Evolutionary conservation across 2,797 vertebrate species (phyloP).

Genomic region (Erethizon dorsatum): DNA sequence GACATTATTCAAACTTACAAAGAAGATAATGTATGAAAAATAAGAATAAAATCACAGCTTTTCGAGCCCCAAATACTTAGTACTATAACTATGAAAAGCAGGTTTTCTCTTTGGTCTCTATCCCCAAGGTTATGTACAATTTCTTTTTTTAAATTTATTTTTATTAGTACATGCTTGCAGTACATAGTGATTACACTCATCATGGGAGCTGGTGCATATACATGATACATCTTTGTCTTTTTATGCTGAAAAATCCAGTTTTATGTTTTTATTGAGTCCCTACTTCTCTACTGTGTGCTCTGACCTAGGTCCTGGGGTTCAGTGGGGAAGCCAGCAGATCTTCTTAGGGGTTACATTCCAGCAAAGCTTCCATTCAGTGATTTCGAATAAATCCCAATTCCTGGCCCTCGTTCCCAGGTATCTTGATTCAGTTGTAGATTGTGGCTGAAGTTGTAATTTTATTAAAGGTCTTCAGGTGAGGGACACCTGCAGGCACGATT

Average conservation of each 20-base stretch:
- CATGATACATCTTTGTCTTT: neutral
- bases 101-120: neutral
- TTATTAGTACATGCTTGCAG: neutral
- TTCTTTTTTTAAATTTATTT: neutral
- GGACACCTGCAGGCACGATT: neutral
- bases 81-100: neutral
- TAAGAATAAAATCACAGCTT: neutral
- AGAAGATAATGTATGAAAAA: neutral
- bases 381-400: neutral
- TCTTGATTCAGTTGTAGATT: neutral
- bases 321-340: neutral
- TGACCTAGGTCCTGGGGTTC: neutral
- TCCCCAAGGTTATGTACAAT: neutral
- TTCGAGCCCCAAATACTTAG: neutral
- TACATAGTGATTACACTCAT: neutral
- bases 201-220: too few relatives aligned
- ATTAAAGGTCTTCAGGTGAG: neutral
- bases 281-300: neutral
- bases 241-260: neutral
- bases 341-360: neutral
- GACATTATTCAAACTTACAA: neutral
- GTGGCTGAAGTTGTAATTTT: neutral
- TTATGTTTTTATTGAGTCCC: accelerated
- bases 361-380: neutral
- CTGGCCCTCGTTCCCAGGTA: neutral